Evolutionary conservation across 2,797 vertebrate species (phyloP).

Genomic region (Loriculus beryllinus): DNA sequence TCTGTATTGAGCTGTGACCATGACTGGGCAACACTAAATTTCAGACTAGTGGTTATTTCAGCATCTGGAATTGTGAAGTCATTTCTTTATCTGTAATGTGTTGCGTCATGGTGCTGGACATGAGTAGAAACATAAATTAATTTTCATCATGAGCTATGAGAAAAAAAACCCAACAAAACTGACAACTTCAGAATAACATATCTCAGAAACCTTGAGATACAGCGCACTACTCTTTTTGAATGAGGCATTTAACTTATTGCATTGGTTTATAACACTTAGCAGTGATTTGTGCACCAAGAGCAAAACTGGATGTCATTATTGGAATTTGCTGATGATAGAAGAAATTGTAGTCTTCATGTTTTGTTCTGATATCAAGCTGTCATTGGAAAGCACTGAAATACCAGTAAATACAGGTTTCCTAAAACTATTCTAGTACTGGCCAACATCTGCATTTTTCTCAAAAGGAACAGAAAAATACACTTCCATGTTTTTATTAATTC

Average conservation of each 20-base stretch:
- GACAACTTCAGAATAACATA: accelerated
- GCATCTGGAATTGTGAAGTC: neutral
- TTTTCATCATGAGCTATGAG: neutral
- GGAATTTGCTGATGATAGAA: neutral
- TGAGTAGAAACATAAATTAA: neutral
- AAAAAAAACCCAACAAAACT: neutral
- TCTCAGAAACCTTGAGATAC: neutral
- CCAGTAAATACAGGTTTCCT: neutral
- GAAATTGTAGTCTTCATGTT: neutral
- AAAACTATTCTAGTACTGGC: neutral
- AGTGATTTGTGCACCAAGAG: neutral
- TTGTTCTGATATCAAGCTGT: neutral
- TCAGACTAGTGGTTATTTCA: neutral
- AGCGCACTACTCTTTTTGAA: neutral
- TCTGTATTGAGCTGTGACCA: neutral
- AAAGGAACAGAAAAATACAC: neutral
- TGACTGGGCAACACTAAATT: neutral
- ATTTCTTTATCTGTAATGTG: neutral
- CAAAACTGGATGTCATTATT: neutral
- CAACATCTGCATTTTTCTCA: accelerated
- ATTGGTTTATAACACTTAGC: neutral
- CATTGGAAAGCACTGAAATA: neutral
- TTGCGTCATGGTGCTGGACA: neutral
- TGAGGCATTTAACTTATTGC: neutral
- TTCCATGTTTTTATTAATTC: neutral